Evolutionary conservation across 2,113 vertebrate genomes (phyloP), one percentile per base, ranked within the genome.

Genomic region (Orthochromis malagaraziensis): DNA sequence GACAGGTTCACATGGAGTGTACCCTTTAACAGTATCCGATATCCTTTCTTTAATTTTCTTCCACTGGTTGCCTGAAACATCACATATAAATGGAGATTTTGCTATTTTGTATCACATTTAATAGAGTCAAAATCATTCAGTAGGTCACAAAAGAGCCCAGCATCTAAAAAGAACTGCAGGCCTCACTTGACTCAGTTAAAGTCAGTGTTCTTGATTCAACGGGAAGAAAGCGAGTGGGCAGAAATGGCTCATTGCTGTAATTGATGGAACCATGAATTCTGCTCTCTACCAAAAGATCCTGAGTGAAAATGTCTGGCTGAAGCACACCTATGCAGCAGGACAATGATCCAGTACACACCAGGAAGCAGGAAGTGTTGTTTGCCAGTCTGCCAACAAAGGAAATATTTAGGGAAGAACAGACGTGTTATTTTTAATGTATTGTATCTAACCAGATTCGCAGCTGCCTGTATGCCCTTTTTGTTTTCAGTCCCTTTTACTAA

Each of bases 1-100:
- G 84, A 88, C 96, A 87, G 96, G 96, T 79, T 87, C 93, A 85
- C 98, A 99, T 0, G 97, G 95, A 33, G 92, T 85, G 86, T 98
- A 96, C 16, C 53, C 93, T 79, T 94, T 91, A 82, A 97, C 93
- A 42, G 97, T 96, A 63, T 91, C 83, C 3, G 95, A 88, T 13
- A 97, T 91, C 8, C 73, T 89, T 5, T 83, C 85, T 33, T 65
- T 55, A 8, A 94, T 84, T 55, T 89, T 89, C 86, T 93, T 90
- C 95, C 96, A 96, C 42, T 19, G 73, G 54, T 90, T 55, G 5
- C 65, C 96, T 97, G 29, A 5, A 86, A 58, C 31, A 87, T 40
- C 16, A 73, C n/a, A 79, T 9, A 54, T 12, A 9, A 45, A 24
- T 19, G 42, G 70, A 0, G 45, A 33, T 33, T 77, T 77, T 51